These are phyloP conservation scores for Himantopus leucocephalus DNA, from an alignment of 2,113 vertebrate genomes.

Conservation along the genomic window DNA sequence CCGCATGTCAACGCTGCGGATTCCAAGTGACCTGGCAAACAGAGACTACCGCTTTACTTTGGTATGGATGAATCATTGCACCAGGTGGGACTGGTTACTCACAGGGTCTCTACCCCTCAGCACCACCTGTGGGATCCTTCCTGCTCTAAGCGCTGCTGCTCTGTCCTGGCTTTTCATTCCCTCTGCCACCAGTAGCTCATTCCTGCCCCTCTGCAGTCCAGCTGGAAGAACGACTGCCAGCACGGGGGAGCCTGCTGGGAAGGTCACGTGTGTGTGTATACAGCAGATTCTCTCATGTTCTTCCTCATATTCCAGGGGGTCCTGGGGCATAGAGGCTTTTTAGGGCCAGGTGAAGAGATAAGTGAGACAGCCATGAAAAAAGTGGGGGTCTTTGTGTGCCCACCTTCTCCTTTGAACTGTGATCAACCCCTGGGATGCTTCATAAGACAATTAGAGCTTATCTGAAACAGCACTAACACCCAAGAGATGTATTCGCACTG, in stretches of 20 bases:
- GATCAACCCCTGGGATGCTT: neutral
- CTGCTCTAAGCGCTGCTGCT: neutral
- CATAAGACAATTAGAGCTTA: neutral
- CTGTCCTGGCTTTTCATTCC: neutral
- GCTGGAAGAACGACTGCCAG: neutral
- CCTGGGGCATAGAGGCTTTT: neutral
- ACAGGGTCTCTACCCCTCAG: neutral
- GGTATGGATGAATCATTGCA: neutral
- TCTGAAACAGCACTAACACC: neutral
- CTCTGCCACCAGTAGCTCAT: rapidly evolving
- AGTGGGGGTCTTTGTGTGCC: neutral
- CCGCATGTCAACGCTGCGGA: rapidly evolving
- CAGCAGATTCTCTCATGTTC: neutral
- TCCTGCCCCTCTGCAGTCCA: neutral
- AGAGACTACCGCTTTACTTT: neutral
- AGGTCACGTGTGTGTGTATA: neutral
- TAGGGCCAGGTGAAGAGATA: neutral
- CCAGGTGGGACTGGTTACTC: rapidly evolving
- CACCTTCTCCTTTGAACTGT: neutral
- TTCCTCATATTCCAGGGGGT: neutral
- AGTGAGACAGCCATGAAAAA: neutral
- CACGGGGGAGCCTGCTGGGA: neutral
- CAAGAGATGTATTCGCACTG: neutral
- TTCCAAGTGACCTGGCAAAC: neutral
- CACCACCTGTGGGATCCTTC: neutral